Evolutionary conservation across 1,140 invertebrate species (phyloP), one percentile per base, ranked within the genome.

Genomic region (Penaeus japonicus): DNA sequence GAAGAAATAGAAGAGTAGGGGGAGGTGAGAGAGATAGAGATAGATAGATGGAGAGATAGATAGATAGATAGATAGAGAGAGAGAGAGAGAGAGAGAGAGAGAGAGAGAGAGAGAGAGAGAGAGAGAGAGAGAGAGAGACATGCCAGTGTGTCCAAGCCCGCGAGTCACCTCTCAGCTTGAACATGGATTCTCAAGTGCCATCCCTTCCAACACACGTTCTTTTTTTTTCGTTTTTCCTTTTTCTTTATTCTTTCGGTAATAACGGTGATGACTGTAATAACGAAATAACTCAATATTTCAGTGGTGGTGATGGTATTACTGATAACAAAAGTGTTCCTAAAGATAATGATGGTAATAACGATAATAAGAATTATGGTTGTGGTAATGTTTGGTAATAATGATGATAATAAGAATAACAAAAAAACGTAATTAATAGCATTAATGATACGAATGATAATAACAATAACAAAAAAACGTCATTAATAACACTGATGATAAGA

Each of bases 71-170:
- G 39, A 39, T 0, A 39, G 10, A 30, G 0, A 73, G 22, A 70
- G 15, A 70, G 65, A 70, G 65, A 70, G 65, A 70, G n/a, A 73
- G 65, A 73, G 24, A 73, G 65, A 73, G 65, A 73, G 65, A 73
- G 65, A 73, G 65, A 30, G 24, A 73, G 65, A 73, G 65, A 73
- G 65, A 73, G 65, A 73, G 7, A 73, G 65, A 39, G 39, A 39
- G 39, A 39, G 39, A 3, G 39, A 3, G 39, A 3, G 39, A 10
- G 12, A 39, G 12, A 39, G 39, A 1, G 39, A 39, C 5, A 39
- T 15, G 10, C 47, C 47, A 47, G 17, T 7, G 35, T 27, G 15
- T n/a, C 70, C 70, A 73, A 73, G 20, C n/a, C 24, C 15, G 27
- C 70, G n/a, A 73, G 15, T 27, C 17, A 24, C 70, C 7, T 7